Conservation (phyloP, 1,140 invertebrate species). For the Drosophila santomea region DNA sequence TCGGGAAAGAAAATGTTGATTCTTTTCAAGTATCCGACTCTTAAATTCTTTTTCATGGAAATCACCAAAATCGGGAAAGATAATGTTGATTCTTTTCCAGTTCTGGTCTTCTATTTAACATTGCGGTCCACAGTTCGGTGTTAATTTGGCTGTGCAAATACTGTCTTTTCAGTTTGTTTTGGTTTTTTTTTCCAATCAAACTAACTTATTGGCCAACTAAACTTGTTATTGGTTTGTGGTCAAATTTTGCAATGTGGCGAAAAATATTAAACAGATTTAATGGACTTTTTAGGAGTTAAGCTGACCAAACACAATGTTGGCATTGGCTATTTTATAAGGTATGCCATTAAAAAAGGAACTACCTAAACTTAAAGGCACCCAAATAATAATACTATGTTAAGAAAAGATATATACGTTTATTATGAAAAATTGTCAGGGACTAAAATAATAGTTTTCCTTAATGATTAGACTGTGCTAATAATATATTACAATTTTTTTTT, state of each 20-base stretch:
- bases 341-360: too few species aligned
- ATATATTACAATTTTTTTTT: background rate
- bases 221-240: constrained; percentile 12
- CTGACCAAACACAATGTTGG: too few species aligned
- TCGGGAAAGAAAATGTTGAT: constrained; percentile 7
- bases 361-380: too few species aligned
- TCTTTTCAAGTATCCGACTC: background rate
- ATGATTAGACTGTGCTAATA: too few species aligned
- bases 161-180: background rate
- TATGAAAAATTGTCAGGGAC: too few species aligned
- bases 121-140: background rate
- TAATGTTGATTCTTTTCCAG: constrained; percentile 1
- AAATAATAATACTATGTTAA: too few species aligned
- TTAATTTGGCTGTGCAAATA: background rate
- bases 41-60: background rate
- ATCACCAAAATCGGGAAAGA: constrained; percentile 12
- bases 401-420: too few species aligned
- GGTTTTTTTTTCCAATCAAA: background rate
- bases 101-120: constrained; percentile 9
- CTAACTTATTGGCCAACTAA: background rate
- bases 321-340: background rate
- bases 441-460: too few species aligned
- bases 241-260: background rate
- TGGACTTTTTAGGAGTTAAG: background rate
- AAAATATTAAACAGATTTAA: background rate